Evolutionary conservation across 2,797 vertebrate species (phyloP).

Genomic region (Phylloscopus collybita): DNA sequence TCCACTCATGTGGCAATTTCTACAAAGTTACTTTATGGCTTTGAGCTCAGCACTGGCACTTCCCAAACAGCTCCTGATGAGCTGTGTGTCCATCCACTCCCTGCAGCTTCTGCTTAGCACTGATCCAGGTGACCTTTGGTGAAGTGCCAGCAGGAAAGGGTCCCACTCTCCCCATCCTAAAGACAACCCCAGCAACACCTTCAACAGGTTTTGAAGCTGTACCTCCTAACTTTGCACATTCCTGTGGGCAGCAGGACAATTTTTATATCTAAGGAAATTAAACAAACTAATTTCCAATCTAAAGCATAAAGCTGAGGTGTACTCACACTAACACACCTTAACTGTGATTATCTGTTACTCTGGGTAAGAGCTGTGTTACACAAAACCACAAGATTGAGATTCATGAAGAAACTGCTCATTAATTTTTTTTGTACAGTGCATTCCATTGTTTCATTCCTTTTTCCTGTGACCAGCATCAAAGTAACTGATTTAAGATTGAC

Average conservation of each 20-base stretch:
- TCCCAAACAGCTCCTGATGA: not conserved
- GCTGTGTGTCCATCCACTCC: not conserved
- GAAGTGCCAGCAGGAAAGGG: not conserved
- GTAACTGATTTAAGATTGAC: not conserved
- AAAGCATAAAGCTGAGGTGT: not conserved
- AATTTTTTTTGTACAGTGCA: not conserved
- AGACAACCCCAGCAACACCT: not conserved
- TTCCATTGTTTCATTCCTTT: not conserved
- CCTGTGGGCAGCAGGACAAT: too few species aligned
- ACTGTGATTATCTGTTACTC: not conserved
- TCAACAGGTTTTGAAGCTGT: not conserved
- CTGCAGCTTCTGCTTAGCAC: not conserved
- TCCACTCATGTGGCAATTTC: not conserved
- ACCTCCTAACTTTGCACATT: not conserved
- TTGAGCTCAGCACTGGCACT: not conserved
- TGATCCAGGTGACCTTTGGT: not conserved
- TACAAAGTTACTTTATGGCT: not conserved
- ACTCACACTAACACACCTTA: too few species aligned
- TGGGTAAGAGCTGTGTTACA: not conserved
- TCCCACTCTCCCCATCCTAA: rapidly evolving
- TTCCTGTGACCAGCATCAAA: not conserved
- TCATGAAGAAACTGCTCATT: not conserved
- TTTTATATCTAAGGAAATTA: not conserved
- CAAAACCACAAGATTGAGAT: not conserved
- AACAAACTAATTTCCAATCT: not conserved